A percentile compares a stretch with the other conserved stretches of the same genome.
phyloP scores from a whole-genome alignment of 2,113 vertebrate genomes.

The Garra rufa region DNA sequence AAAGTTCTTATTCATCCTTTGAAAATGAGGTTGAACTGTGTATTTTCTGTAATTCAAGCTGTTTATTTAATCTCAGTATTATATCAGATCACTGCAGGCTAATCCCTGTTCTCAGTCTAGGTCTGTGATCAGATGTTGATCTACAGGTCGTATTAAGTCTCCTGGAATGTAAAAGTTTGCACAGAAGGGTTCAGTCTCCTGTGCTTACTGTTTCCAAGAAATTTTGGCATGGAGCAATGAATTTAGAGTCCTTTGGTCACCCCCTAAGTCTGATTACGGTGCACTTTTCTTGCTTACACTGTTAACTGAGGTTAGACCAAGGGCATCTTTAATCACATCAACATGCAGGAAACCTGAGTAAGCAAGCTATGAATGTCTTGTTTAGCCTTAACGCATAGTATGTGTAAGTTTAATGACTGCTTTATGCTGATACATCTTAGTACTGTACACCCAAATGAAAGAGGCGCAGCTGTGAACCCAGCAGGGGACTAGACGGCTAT shows the following conservation, averaged over 20 bases:
- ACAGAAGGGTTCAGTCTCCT: not conserved
- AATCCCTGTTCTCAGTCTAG: not conserved
- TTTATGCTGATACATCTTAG: conserved; percentile 43
- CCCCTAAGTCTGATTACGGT: conserved; percentile 18
- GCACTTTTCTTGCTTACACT: not conserved
- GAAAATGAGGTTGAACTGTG: not conserved
- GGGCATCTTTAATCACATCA: conserved; percentile 21
- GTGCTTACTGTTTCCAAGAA: conserved; percentile 10
- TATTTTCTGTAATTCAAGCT: not conserved
- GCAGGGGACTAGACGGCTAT: conserved; percentile 55
- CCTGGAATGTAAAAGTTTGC: not conserved
- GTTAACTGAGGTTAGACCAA: conserved; percentile 11
- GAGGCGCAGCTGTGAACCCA: conserved; percentile 62
- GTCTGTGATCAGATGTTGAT: conserved; percentile 15
- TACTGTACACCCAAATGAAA: conserved; percentile 44
- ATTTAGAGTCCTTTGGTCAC: conserved; percentile 31
- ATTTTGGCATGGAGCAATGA: not conserved
- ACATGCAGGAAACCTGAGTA: not conserved
- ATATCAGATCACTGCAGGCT: not conserved
- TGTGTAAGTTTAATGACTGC: conserved; percentile 6
- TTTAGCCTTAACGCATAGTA: not conserved
- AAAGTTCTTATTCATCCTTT: not conserved
- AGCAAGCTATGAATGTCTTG: not conserved
- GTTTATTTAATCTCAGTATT: not conserved
- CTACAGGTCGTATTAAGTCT: not conserved